A percentile compares a stretch with the other conserved stretches of the same genome.
These are phyloP conservation scores for Jacana jacana DNA, from an alignment of 2,113 vertebrate species.

Conservation along the genomic window DNA sequence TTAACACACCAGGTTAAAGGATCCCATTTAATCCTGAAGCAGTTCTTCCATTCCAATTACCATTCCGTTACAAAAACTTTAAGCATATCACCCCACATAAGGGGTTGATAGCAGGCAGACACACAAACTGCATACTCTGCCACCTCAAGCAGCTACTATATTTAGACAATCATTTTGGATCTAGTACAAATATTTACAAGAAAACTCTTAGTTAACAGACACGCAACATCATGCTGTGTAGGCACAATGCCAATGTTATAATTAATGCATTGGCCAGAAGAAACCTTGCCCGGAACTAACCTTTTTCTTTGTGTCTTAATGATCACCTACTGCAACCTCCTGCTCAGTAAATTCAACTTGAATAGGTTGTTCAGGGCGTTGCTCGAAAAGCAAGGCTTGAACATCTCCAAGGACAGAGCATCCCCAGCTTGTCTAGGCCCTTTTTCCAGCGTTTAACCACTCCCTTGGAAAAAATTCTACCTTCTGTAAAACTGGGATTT, in stretches of 20 bases:
- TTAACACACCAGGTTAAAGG: not conserved
- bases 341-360: not conserved
- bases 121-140: not conserved
- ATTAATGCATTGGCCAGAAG: not conserved
- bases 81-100: not conserved
- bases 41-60: not conserved
- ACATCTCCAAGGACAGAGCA: not conserved
- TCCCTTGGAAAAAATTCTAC: not conserved
- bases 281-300: not conserved
- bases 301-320: not conserved
- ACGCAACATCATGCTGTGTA: not conserved
- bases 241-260: fast-evolving
- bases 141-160: no score
- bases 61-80: not conserved
- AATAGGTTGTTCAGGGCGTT: not conserved
- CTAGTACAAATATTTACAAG: not conserved
- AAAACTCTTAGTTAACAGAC: not conserved
- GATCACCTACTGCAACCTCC: not conserved
- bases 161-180: not conserved
- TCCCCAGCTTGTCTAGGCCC: not conserved
- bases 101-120: not conserved
- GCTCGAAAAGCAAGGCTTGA: no score
- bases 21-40: not conserved
- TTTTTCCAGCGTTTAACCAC: not conserved
- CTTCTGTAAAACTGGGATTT: not conserved